Evolutionary conservation across 2,113 vertebrate species (phyloP).

Genomic region (Kobus ellipsiprymnus): DNA sequence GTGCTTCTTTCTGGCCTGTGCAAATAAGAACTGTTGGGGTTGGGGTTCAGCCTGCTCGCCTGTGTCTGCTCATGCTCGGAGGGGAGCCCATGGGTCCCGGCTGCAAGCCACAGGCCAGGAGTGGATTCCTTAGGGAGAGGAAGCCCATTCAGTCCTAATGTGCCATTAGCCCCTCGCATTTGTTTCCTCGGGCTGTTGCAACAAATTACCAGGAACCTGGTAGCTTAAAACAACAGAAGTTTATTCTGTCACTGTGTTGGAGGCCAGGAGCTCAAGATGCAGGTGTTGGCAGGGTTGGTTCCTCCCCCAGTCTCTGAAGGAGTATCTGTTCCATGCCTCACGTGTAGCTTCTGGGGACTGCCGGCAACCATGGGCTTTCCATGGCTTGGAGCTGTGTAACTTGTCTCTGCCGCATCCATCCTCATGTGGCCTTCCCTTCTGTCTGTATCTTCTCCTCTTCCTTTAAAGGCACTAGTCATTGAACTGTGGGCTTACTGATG

Average conservation of each 20-base stretch:
- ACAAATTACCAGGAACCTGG: neutral
- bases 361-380: neutral
- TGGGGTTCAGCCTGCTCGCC: neutral
- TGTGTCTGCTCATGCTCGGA: neutral
- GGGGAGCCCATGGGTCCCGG: neutral
- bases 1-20: neutral
- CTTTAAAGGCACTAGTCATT: neutral
- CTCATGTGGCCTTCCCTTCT: neutral
- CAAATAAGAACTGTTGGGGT: neutral
- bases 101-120: neutral
- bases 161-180: neutral
- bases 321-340: neutral
- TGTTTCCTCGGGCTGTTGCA: neutral
- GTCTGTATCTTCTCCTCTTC: neutral
- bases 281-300: neutral
- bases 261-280: neutral
- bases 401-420: neutral
- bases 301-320: neutral
- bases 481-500: neutral
- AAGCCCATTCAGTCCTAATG: neutral
- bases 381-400: accelerated
- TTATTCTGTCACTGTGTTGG: neutral
- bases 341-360: neutral
- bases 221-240: neutral
- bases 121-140: neutral